Evolutionary conservation across 2,888 invertebrate genomes (phyloP).

Genomic region (Nomada ferruginata): DNA sequence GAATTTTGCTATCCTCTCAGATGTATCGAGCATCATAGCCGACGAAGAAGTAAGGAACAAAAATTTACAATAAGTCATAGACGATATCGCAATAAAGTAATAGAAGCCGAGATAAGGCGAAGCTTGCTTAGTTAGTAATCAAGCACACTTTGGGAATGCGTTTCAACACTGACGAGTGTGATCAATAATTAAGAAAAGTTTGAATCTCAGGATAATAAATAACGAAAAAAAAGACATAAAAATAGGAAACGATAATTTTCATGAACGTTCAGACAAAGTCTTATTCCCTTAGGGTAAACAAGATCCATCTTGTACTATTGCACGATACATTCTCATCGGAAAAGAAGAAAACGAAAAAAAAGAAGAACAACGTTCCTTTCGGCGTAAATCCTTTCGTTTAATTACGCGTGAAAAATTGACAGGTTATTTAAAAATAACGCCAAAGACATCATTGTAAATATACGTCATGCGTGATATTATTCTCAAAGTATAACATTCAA

Average conservation of each 20-base stretch:
- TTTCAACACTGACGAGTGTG: conserved; percentile 10
- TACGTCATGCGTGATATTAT: conserved; percentile 15
- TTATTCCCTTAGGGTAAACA: conserved; percentile 2
- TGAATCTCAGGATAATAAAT: conserved; percentile 66
- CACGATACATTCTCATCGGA: neutral
- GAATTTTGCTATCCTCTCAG: neutral
- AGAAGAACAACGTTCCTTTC: conserved; percentile 18
- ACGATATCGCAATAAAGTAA: conserved; percentile 38
- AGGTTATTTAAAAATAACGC: conserved; percentile 66
- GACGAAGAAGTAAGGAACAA: conserved; percentile 16
- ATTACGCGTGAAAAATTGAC: conserved; percentile 46
- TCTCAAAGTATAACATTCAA: conserved; percentile 16
- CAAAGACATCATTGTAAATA: conserved; percentile 59
- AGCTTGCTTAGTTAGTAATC: conserved; percentile 57
- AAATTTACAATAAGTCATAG: conserved; percentile 42
- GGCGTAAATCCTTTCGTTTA: conserved; percentile 1
- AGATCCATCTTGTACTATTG: conserved; percentile 3
- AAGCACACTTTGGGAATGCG: conserved; percentile 12
- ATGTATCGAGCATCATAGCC: conserved; percentile 2
- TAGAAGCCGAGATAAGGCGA: conserved; percentile 58
- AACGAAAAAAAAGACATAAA: neutral
- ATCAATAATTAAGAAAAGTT: conserved; percentile 50
- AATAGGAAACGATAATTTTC: conserved; percentile 17
- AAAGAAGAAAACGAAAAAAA: neutral
- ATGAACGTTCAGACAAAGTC: conserved; percentile 17